Evolutionary conservation across 2,888 invertebrate genomes (phyloP), one percentile per base, ranked within the genome.

Genomic region (Tenthredo amoena): DNA sequence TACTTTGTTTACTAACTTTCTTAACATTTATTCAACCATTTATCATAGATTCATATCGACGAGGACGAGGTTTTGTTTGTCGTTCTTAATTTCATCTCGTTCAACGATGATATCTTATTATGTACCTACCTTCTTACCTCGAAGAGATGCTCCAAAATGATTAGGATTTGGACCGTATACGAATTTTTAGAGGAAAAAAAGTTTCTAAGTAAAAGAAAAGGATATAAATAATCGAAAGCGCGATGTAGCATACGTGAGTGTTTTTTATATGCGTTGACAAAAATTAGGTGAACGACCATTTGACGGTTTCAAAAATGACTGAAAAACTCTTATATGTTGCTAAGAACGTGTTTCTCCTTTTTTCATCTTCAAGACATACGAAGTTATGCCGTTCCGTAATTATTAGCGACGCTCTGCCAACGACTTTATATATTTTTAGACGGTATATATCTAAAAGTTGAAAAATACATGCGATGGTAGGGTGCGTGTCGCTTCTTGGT

Each of bases 391-490:
- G n/a, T 37, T 71, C 21, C 68, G 83, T 47, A 74, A 83, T 83
- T 65, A 83, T 71, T 83, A 83, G 83, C 43, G 31, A 68, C 26
- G 43, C 68, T 37, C 82, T 82, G 83, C 83, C 83, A 83, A 83
- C 83, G 43, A 31, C 43, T n/a, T 40, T 83, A 62, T 62, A 81
- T 62, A 81, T 81, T 81, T 81, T 81, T 81, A 62, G 40, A 31
- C 26, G 7, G 15, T 18, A 47, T 34, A 43, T 12, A 62, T 81
- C 47, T 65, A 12, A 81, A 81, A 62, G 62, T 81, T 21, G 77
- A 81, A 81, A 81, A 40, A 62, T 58, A 81, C 62, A 62, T 62
- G 81, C 65, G 15, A 62, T n/a, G 40, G 18, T 40, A n/a, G 4
- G 21, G 10, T 74, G 21, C n/a, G 21, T 21, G 43, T 40, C 43